Conservation (phyloP, 2,888 invertebrate species). For the Himalopsyche anomala region DNA sequence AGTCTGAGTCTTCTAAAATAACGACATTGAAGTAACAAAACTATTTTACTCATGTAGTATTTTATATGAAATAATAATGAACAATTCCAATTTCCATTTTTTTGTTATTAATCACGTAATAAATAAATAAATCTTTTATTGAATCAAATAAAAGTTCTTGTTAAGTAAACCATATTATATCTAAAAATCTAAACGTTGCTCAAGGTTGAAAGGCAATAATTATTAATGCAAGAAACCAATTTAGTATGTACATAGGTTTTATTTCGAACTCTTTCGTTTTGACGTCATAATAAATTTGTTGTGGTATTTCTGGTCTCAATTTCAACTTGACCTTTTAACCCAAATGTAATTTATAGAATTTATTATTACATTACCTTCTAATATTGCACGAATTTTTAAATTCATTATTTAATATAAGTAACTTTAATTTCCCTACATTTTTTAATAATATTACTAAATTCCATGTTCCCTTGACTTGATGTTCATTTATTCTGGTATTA, state of each 20-base stretch:
- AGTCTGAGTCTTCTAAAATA: no score
- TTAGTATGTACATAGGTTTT: neutral
- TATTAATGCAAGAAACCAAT: conserved; percentile 18
- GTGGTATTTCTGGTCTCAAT: neutral
- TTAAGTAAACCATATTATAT: neutral
- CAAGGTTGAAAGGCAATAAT: neutral
- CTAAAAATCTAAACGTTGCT: neutral
- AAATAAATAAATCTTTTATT: no score
- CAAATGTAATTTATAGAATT: neutral
- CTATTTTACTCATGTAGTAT: no score
- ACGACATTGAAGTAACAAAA: no score
- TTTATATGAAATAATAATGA: no score
- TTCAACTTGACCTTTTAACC: conserved; percentile 36
- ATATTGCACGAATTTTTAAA: neutral
- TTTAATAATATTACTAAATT: no score
- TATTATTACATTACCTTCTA: neutral
- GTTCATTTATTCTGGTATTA: no score
- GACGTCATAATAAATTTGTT: neutral
- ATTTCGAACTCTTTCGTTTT: neutral
- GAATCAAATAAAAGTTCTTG: no score
- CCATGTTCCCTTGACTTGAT: no score
- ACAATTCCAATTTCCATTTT: no score
- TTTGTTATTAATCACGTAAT: no score
- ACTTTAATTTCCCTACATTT: neutral
- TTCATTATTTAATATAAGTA: neutral